Evolutionary conservation across 1,140 invertebrate genomes (phyloP), one percentile per base, ranked within the genome.

Genomic region (Ips nitidus): DNA sequence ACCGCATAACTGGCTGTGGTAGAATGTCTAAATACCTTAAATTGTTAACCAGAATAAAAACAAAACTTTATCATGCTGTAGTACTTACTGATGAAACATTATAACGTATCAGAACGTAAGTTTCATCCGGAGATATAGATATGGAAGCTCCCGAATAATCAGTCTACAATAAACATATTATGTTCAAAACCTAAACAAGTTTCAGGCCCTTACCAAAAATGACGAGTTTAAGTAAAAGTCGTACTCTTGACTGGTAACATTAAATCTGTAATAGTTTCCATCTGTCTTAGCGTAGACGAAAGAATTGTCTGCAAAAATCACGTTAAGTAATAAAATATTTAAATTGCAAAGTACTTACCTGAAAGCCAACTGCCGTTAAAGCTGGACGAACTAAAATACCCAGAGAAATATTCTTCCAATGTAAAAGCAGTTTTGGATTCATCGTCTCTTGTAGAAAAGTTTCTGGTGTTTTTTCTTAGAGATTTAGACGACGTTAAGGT

Each of bases 1-100:
- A 89, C 80, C 41, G 84, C 80, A 73, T 83, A 90, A 69, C 80
- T 80, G n/a, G 84, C 84, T 2, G 84, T 80, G 2, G 82, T 85
- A 5, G 88, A 89, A 75, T 90, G 84, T 83, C 87, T 88, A 74
- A 52, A 83, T 81, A 73, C 69, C 68, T 70, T 36, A 52, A 69
- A 22, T 22, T 22, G 22, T 22, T 22, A 22, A 22, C 47, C n/a
- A 53, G 22, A 22, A 22, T 22, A 22, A 22, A 22, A 22, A 22
- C 22, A 5, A 63, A 61, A 7, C 2, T 59, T 59, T 41, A 8
- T 41, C 37, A 8, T 41, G 1, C 39, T 47, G 3, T 5, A 4
- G 22, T 82, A 72, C 68, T 73, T 80, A 85, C 84, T 74, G 83
- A 83, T 68, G 80, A 79, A 57, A 80, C 80, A 67, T 78, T 80